These are phyloP conservation scores for Osedax fenrisi DNA, from an alignment of 2,888 invertebrate genomes.

Conservation along the genomic window DNA sequence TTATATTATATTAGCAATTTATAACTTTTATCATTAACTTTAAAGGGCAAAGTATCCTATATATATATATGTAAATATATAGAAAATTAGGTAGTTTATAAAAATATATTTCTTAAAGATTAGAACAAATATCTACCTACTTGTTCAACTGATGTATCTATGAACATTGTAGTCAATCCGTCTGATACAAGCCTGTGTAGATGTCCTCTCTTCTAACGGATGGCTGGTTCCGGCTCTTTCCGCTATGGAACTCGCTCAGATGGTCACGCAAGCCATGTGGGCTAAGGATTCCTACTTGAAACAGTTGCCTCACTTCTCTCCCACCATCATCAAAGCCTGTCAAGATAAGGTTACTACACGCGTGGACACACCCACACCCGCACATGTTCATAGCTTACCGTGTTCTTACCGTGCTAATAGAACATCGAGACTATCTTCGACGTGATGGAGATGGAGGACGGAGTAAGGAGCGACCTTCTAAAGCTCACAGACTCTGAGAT, in stretches of 20 bases:
- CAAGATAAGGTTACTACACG: conserved; percentile 68
- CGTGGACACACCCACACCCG: too few species aligned
- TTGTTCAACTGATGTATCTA: too few species aligned
- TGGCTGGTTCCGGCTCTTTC: conserved; percentile 96
- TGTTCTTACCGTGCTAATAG: too few species aligned
- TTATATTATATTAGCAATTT: too few species aligned
- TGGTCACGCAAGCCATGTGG: conserved; percentile 99
- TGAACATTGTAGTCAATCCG: conserved; percentile 47
- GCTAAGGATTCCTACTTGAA: conserved; percentile 91
- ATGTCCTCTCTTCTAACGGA: conserved; percentile 83
- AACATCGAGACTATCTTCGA: conserved; percentile 84
- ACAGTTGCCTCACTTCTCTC: conserved; percentile 85
- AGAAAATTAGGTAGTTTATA: too few species aligned
- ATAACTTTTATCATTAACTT: too few species aligned
- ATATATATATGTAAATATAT: too few species aligned
- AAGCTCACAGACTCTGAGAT: conserved; percentile 67
- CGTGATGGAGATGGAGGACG: conserved; percentile 84
- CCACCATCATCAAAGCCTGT: conserved; percentile 76
- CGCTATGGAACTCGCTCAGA: conserved; percentile 98
- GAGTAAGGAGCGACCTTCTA: conserved; percentile 65
- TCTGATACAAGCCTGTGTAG: conserved; percentile 66
- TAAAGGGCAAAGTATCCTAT: too few species aligned
- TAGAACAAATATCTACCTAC: too few species aligned
- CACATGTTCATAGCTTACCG: too few species aligned
- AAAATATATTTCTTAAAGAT: too few species aligned